A percentile compares a stretch with the other conserved stretches of the same genome.
phyloP scores from a whole-genome alignment of 2,113 vertebrate genomes.

The Burhinus bistriatus region DNA sequence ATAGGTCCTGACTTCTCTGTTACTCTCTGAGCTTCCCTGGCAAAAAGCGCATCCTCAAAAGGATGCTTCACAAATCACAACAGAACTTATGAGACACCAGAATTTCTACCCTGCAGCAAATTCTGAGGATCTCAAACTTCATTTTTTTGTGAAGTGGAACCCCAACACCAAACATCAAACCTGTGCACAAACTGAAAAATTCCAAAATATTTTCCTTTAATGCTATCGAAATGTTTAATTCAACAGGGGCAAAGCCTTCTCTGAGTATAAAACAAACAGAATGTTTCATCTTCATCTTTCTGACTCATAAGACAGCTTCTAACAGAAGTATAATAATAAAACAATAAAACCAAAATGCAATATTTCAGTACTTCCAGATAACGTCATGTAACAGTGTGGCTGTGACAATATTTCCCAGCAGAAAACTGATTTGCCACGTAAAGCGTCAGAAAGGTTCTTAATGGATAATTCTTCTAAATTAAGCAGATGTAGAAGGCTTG shows the following conservation, averaged over 20 bases:
- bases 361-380: conserved; percentile 1
- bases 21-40: background rate
- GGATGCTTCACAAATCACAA: background rate
- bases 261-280: background rate
- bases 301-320: background rate
- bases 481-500: background rate
- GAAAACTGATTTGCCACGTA: background rate
- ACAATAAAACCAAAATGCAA: background rate
- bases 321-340: background rate
- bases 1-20: background rate
- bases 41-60: background rate
- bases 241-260: background rate
- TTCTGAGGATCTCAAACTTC: background rate
- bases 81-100: background rate
- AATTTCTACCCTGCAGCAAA: background rate
- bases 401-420: background rate
- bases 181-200: background rate
- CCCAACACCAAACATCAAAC: background rate
- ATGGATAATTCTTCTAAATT: background rate
- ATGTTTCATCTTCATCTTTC: background rate
- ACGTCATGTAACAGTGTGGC: background rate
- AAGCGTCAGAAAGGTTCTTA: background rate
- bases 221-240: background rate
- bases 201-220: background rate
- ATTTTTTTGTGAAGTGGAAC: background rate